Base-by-base conservation (phyloP, 2,888 invertebrate species). In the Platerodrilus igneus region DNA sequence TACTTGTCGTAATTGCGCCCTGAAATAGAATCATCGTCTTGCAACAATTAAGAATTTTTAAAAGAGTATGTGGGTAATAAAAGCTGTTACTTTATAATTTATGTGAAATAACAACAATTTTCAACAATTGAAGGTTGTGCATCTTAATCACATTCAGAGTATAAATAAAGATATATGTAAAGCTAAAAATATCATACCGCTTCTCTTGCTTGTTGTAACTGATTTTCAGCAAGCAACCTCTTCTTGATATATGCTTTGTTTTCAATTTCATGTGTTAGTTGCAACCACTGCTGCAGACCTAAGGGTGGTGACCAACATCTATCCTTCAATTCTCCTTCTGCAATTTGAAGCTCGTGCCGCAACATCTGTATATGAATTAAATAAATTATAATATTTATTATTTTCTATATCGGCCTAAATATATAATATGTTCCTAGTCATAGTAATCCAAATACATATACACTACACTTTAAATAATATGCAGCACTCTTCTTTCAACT, bases 201-300 rank as follows among this genome's bases (percentile, higher is more conserved):
- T 64, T 93, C 93, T 58, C 90, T 81, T 5, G 93, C 93, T 58
- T 83, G 83, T 60, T 84, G 82, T 47, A 94, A 71, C 62, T 93
- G 92, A 59, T 79, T 73, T 53, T 93, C 89, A 0, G 92, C 93
- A 23, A 77, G 71, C 48, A 81, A 75, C 65, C 86, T 86, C 69
- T 95, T 94, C 54, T 86, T 81, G 42, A 86, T 76, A 64, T 92
- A 94, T 10, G 86, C 73, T 52, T 86, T 81, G 68, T 90, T 87
- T 70, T 99, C 99, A 41, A 93, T 77, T 72, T 99, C 97, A 68
- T 96, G 92, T 0, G 96, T 97, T 31, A 93, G 73, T 64, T 97
- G 94, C 9, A 99, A 72, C 92, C 96, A 95, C 50, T 89, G 86
- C 62, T 96, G 96, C 4, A 97, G 73, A 2, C 88, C 88, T 1